phyloP scores from a whole-genome alignment of 2,888 invertebrate species.

The Cyaniris semiargus region DNA sequence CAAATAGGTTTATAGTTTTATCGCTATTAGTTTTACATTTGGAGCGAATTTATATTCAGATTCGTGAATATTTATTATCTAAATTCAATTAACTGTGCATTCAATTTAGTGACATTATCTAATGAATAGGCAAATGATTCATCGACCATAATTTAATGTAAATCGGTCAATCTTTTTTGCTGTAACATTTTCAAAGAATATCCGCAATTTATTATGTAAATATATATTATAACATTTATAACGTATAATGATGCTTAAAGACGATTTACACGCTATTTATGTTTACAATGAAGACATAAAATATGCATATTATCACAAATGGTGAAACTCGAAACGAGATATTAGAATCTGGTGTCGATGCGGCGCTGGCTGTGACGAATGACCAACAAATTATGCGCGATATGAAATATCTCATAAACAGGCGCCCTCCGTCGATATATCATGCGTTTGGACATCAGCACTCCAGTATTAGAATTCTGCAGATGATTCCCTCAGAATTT shows the following conservation, averaged over 20 bases:
- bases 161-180: neutral
- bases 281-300: neutral
- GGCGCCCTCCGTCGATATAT: slow-evolving; percentile 69
- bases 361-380: slow-evolving; percentile 55
- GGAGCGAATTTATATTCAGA: neutral
- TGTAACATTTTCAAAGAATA: neutral
- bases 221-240: too few species aligned
- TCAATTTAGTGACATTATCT: neutral
- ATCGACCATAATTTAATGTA: slow-evolving; percentile 13
- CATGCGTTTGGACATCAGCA: slow-evolving; percentile 71
- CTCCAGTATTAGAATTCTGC: slow-evolving; percentile 70
- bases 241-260: neutral
- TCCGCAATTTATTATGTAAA: slow-evolving; percentile 11
- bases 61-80: neutral
- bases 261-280: slow-evolving; percentile 15
- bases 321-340: slow-evolving; percentile 1
- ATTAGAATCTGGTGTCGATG: slow-evolving; percentile 26
- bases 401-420: slow-evolving; percentile 78
- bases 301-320: neutral
- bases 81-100: slow-evolving; percentile 14
- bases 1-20: slow-evolving; percentile 14
- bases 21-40: neutral
- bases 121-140: neutral
- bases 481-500: slow-evolving; percentile 67
- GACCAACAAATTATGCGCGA: slow-evolving; percentile 57